Conservation (phyloP, 1,140 invertebrate genomes). For the Triops cancriformis region DNA sequence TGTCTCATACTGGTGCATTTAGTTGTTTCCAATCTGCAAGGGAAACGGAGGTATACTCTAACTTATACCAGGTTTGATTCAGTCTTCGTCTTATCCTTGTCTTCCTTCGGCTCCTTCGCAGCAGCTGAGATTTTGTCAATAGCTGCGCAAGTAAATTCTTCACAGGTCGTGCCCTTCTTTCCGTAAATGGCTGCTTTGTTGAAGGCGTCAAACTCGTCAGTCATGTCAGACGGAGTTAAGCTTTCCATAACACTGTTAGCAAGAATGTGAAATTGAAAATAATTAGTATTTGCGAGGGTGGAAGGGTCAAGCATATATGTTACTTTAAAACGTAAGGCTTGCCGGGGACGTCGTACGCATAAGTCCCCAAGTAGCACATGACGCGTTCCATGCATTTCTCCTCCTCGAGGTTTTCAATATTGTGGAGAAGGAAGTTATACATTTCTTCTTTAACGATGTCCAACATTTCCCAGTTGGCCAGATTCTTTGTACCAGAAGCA, state of each 20-base stretch:
- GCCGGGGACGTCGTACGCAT: conserved; percentile 16
- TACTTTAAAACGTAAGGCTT: conserved; percentile 21
- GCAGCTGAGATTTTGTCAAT: not conserved
- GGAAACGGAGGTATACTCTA: not conserved
- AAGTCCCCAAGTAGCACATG: conserved; percentile 24
- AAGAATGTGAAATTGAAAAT: not conserved
- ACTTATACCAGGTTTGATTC: not conserved
- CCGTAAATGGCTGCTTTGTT: conserved; percentile 23
- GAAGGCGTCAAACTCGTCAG: conserved; percentile 20
- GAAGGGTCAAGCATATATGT: not conserved
- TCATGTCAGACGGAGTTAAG: conserved; percentile 16
- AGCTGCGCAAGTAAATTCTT: conserved; percentile 7
- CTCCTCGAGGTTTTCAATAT: conserved; percentile 11
- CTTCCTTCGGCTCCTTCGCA: not conserved
- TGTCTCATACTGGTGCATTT: not conserved
- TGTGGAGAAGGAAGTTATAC: conserved; percentile 8
- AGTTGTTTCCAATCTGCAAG: no score
- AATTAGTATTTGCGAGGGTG: not conserved
- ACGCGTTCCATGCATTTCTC: conserved; percentile 25
- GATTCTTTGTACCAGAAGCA: not conserved
- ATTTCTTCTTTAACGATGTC: not conserved
- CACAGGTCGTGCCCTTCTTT: conserved; percentile 6
- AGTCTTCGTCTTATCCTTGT: not conserved
- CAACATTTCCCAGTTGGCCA: not conserved
- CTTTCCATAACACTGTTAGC: conserved; percentile 14